phyloP scores from a whole-genome alignment of 2,888 invertebrate genomes.

The Chironomus riparius region DNA sequence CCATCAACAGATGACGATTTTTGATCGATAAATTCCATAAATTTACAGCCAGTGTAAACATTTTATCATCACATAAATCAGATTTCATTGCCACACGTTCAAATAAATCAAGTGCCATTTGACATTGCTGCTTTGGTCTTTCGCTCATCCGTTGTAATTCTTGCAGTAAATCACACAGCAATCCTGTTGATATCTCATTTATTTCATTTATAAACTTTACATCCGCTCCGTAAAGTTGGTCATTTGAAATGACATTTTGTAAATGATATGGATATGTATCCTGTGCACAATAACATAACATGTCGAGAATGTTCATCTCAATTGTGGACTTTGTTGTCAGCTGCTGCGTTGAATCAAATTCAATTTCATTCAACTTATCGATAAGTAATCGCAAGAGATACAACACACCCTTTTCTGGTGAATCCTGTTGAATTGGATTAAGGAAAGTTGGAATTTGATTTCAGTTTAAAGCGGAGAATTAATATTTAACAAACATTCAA shows the following conservation, averaged over 20 bases:
- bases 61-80: constrained; percentile 50
- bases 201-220: constrained; percentile 74
- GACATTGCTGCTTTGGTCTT: constrained; percentile 59
- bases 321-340: constrained; percentile 54
- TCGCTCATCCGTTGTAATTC: constrained; percentile 62
- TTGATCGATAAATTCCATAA: constrained; percentile 74
- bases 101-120: constrained; percentile 65
- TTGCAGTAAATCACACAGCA: constrained; percentile 66
- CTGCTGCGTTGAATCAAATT: constrained; percentile 56
- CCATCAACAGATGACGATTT: constrained; percentile 44
- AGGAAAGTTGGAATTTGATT: too few relatives aligned
- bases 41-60: constrained; percentile 63
- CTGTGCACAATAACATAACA: constrained; percentile 69
- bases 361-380: constrained; percentile 64
- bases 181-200: constrained; percentile 62
- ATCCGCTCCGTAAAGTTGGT: constrained; percentile 83
- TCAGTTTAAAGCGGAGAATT: too few relatives aligned
- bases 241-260: constrained; percentile 85
- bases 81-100: constrained; percentile 56
- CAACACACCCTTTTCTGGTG: constrained; percentile 77
- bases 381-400: constrained; percentile 72
- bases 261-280: constrained; percentile 80
- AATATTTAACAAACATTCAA: too few relatives aligned
- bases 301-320: constrained; percentile 66
- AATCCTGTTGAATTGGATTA: constrained; percentile 54